These are phyloP conservation scores for Cynaeus angustus DNA, from an alignment of 2,888 invertebrate species.

Conservation along the genomic window DNA sequence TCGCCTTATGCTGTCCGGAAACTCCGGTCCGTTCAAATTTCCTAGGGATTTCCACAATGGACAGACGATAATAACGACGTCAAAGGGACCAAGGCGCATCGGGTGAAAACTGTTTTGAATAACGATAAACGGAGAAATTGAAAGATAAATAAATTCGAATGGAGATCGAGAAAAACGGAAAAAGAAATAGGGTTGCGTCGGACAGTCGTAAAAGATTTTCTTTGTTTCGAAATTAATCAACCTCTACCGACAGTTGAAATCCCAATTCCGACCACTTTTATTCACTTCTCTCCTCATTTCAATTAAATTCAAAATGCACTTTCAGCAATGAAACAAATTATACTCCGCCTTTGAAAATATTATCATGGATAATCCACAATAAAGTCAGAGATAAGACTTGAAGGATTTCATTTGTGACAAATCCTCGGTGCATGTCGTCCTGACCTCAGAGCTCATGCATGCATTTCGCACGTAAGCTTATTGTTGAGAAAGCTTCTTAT, in stretches of 20 bases:
- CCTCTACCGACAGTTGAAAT: neutral
- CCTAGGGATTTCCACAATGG: conserved; percentile 36
- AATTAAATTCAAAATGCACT: neutral
- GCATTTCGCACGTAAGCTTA: conserved; percentile 34
- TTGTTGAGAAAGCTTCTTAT: conserved; percentile 41
- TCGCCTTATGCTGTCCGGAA: conserved; percentile 29
- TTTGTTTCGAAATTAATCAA: conserved; percentile 24
- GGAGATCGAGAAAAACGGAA: conserved; percentile 6
- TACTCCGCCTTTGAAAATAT: conserved; percentile 6
- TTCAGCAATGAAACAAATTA: conserved; percentile 1
- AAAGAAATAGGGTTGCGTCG: neutral
- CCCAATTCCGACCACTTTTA: neutral
- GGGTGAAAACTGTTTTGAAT: conserved; percentile 35
- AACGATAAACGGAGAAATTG: conserved; percentile 21
- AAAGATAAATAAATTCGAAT: conserved; percentile 30
- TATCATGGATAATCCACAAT: conserved; percentile 10
- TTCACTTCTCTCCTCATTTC: no score
- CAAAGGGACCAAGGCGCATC: conserved; percentile 22
- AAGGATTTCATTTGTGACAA: conserved; percentile 30
- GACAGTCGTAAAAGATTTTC: conserved; percentile 13
- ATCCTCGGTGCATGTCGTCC: conserved; percentile 35
- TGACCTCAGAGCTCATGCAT: conserved; percentile 22
- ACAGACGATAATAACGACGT: conserved; percentile 30
- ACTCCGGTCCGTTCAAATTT: conserved; percentile 28
- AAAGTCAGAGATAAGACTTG: neutral